Evolutionary conservation across 2,888 invertebrate species (phyloP).

Genomic region (Sycophila texana): DNA sequence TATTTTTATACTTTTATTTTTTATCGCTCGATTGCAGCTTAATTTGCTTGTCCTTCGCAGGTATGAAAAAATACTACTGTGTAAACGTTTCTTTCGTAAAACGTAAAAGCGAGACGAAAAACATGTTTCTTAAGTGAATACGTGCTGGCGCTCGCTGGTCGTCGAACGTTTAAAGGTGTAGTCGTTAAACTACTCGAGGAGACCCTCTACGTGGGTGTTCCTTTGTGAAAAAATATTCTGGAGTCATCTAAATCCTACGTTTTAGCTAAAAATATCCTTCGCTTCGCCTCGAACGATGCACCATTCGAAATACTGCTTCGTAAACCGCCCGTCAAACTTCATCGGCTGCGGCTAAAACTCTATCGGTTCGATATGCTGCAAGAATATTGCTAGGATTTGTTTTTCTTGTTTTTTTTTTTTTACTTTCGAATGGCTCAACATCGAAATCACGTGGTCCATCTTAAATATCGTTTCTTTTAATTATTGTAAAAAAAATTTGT

Average conservation of each 20-base stretch:
- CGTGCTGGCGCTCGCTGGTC: not conserved
- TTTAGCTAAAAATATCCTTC: slow-evolving; percentile 52
- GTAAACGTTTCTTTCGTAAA: not conserved
- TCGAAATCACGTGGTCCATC: not conserved
- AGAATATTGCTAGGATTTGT: slow-evolving; percentile 31
- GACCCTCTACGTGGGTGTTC: not conserved
- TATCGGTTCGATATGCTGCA: slow-evolving; percentile 20
- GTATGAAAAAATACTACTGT: not conserved
- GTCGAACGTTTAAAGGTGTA: slow-evolving; percentile 11
- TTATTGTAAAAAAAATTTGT: no score
- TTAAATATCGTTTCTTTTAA: no score
- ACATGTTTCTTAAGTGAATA: not conserved
- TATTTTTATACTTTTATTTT: no score
- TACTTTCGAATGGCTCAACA: not conserved
- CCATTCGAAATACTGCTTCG: slow-evolving; percentile 24
- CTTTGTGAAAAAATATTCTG: slow-evolving; percentile 52
- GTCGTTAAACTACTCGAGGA: slow-evolving; percentile 8
- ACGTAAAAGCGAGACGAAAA: not conserved
- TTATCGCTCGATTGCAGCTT: no score
- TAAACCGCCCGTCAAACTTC: not conserved
- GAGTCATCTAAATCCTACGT: slow-evolving; percentile 40
- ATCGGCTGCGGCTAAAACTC: not conserved
- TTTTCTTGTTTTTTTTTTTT: not conserved
- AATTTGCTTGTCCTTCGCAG: no score
- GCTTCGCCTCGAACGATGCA: slow-evolving; percentile 18